Conservation (phyloP, 2,113 vertebrate species). For the Centropus unirufus region DNA sequence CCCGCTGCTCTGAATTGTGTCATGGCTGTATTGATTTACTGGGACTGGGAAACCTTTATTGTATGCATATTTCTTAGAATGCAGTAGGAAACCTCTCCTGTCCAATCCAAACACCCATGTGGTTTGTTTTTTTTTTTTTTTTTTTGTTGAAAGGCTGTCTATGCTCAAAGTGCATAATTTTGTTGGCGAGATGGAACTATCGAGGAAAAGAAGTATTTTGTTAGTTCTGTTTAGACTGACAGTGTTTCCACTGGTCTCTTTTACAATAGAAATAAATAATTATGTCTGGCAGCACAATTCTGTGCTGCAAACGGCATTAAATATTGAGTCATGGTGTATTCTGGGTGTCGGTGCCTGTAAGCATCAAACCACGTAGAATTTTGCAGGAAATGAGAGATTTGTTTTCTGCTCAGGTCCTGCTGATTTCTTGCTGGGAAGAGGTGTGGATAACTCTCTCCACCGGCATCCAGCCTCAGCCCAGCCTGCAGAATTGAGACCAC, state of each 20-base stretch:
- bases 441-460: not conserved
- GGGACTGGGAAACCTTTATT: not conserved
- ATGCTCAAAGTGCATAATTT: not conserved
- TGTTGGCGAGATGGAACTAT: not conserved
- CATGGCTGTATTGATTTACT: fast-evolving
- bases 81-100: not conserved
- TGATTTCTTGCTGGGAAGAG: not conserved
- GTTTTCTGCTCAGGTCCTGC: not conserved
- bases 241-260: not conserved
- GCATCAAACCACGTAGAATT: not conserved
- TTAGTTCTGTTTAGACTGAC: not conserved
- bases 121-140: too few species aligned
- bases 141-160: not conserved
- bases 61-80: not conserved
- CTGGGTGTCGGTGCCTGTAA: not conserved
- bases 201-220: not conserved
- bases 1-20: not conserved
- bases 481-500: fast-evolving
- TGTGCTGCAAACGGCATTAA: not conserved
- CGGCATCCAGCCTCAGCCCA: not conserved
- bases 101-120: not conserved
- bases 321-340: not conserved
- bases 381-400: not conserved
- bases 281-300: not conserved
- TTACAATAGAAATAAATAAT: not conserved